These are phyloP conservation scores for Cyclargus thomasi DNA, from an alignment of 1,140 invertebrate genomes.

Conservation along the genomic window DNA sequence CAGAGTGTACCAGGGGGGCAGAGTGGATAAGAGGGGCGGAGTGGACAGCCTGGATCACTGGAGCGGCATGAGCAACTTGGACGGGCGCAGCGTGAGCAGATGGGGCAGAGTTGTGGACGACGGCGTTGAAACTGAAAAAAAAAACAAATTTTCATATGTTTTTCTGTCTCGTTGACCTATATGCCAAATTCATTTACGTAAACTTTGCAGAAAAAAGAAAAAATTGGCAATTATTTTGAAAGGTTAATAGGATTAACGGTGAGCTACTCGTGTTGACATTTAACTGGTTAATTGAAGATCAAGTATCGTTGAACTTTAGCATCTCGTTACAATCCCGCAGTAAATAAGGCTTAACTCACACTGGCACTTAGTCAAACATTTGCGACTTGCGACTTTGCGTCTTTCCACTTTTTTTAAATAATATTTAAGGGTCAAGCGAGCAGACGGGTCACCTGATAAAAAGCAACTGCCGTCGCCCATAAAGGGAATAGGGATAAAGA, in stretches of 20 bases:
- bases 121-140: constrained; percentile 58
- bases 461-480: too few species aligned
- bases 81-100: constrained; percentile 44
- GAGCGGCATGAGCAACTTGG: constrained; percentile 34
- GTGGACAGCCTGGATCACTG: constrained; percentile 34
- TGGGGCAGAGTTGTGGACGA: constrained; percentile 58
- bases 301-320: background rate
- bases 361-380: too few species aligned
- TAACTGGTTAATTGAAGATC: background rate
- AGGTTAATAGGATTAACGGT: background rate
- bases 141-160: constrained; percentile 4
- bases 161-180: background rate
- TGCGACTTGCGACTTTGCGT: too few species aligned
- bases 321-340: background rate
- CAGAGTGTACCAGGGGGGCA: constrained; percentile 37
- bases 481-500: too few species aligned
- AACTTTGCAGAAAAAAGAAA: too few species aligned
- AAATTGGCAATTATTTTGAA: too few species aligned
- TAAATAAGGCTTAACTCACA: too few species aligned
- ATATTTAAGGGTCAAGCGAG: too few species aligned
- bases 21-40: constrained; percentile 44
- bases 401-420: too few species aligned
- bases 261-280: constrained; percentile 8
- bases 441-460: too few species aligned
- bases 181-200: too few species aligned